A percentile compares a stretch with the other conserved stretches of the same genome.
Conservation (phyloP, 2,797 vertebrate species). For the Apogon hyalosoma region DNA sequence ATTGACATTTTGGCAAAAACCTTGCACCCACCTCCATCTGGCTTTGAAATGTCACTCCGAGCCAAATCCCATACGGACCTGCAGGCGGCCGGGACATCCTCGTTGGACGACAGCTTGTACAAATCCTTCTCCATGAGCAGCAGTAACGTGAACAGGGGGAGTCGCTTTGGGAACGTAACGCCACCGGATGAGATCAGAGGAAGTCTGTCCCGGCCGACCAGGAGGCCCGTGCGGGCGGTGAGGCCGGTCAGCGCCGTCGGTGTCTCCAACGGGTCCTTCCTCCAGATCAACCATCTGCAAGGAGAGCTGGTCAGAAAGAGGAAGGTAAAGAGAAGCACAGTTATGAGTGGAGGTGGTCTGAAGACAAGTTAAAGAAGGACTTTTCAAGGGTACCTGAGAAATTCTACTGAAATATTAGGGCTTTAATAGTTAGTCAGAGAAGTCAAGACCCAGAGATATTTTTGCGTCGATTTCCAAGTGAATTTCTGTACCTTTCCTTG, state of each 20-base stretch:
- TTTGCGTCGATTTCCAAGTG: no score
- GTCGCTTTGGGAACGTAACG: constrained; percentile 33
- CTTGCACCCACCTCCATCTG: no score
- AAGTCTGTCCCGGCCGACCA: constrained; percentile 24
- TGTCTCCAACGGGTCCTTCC: constrained; percentile 63
- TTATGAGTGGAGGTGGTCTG: no score
- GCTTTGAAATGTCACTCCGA: constrained; percentile 75
- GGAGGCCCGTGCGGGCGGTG: constrained; percentile 75
- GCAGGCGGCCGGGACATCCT: constrained; percentile 56
- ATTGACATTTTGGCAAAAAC: no score
- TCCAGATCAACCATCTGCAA: constrained; percentile 83
- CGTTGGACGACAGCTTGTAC: constrained; percentile 63
- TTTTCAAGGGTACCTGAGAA: no score
- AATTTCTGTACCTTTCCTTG: no score
- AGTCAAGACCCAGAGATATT: no score
- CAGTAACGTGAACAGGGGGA: constrained; percentile 56
- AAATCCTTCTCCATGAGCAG: constrained; percentile 80
- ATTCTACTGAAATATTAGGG: no score
- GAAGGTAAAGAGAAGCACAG: constrained; percentile 74
- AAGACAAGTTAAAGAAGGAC: no score
- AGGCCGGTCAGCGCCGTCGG: constrained; percentile 77
- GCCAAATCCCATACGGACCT: constrained; percentile 82
- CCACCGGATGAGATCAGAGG: constrained; percentile 68
- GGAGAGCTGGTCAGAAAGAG: constrained; percentile 84
- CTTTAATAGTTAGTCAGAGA: no score